Evolutionary conservation across 1,140 invertebrate genomes (phyloP), one percentile per base, ranked within the genome.

Genomic region (Centruroides sculpturatus): DNA sequence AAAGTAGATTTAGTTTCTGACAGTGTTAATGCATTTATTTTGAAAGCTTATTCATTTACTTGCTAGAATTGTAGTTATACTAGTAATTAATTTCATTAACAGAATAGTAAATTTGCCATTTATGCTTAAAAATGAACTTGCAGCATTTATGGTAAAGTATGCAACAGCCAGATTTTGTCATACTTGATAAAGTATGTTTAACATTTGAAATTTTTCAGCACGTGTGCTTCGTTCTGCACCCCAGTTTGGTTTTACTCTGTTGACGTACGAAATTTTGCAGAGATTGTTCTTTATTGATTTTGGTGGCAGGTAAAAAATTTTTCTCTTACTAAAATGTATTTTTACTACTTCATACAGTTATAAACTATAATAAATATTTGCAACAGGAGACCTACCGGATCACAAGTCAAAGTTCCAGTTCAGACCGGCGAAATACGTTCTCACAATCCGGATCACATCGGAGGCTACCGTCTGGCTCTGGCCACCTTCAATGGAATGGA

Each of bases 201-300:
- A 62, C 59, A 47, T 56, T 58, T 62, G 62, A 48, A 12, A 59
- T 35, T 65, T 76, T 83, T 63, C 75, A 89, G 95, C 86, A 76
- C 89, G 85, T 74, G 89, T 96, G 13, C 90, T 89, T 71, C 81
- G 93, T 70, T 94, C 90, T 5, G 94, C 92, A 8, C 96, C 96
- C 8, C 96, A 99, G 77, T 99, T 99, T 78, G 97, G 94, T 68
- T 95, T 99, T 13, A 99, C 97, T 35, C 78, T 99, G 52, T 81
- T 98, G 57, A 96, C 92, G 1, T 99, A 99, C 71, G 97, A 99
- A 79, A 75, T 99, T 55, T 77, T 99, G 34, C 97, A 99, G 75
- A 83, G 96, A 72, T 73, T 92, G 34, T 92, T 99, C 77, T 95
- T 93, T 71, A 86, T 99, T 13, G 95, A 99, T 75, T 98, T 98